Percentiles rank a stretch among this genome's conserved stretches.
Evolutionary conservation across 1,140 invertebrate genomes (phyloP).

Genomic region (Drosophila teissieri): DNA sequence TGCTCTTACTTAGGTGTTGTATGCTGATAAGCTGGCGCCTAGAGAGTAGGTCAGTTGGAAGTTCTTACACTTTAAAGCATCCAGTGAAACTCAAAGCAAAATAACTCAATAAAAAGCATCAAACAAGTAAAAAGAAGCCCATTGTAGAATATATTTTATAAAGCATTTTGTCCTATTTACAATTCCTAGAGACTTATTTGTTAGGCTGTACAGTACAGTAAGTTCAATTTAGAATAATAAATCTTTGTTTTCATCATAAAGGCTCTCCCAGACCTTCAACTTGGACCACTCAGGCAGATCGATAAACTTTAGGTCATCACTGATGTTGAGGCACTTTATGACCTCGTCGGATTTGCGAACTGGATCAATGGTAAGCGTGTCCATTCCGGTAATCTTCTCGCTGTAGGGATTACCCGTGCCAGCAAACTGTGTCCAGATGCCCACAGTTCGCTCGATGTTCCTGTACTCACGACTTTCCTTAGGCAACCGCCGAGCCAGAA

Average conservation of each 20-base stretch:
- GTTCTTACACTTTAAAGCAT: no score
- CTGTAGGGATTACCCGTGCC: constrained; percentile 80
- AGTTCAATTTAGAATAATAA: constrained; percentile 48
- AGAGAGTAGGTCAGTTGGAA: no score
- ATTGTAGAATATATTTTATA: constrained; percentile 19
- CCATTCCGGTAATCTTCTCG: constrained; percentile 72
- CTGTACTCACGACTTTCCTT: constrained; percentile 77
- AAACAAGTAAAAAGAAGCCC: background rate
- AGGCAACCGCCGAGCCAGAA: constrained; percentile 81
- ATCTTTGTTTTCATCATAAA: constrained; percentile 63
- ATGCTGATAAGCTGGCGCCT: no score
- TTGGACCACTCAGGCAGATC: constrained; percentile 84
- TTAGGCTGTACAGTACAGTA: background rate
- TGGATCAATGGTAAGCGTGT: constrained; percentile 68
- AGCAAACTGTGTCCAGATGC: constrained; percentile 85
- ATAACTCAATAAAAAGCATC: no score
- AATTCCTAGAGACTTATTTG: constrained; percentile 1
- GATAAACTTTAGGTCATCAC: constrained; percentile 77
- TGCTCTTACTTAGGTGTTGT: no score
- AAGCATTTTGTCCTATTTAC: constrained; percentile 35
- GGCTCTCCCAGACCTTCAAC: constrained; percentile 83
- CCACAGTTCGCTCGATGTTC: constrained; percentile 77
- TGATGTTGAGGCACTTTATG: constrained; percentile 85
- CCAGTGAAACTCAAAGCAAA: no score
- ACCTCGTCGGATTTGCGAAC: constrained; percentile 65